phyloP scores from a whole-genome alignment of 2,113 vertebrate species.

The Cranoglanis bouderius region DNA sequence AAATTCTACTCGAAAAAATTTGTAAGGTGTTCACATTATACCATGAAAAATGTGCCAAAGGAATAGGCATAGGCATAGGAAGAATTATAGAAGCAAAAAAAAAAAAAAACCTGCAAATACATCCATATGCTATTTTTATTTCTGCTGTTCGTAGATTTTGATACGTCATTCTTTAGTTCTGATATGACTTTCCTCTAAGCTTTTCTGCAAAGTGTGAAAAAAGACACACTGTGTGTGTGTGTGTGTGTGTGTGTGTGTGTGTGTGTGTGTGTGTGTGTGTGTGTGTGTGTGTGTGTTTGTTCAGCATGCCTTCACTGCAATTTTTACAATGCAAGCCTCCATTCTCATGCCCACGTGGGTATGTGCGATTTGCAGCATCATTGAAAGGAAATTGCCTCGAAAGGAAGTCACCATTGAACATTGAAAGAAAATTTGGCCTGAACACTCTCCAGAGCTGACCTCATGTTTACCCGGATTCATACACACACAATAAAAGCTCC shows the following conservation, averaged over 20 bases:
- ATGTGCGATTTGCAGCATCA: constrained; percentile 5
- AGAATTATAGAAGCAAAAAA: neutral
- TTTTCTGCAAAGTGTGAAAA: constrained; percentile 8
- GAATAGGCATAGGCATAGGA: neutral
- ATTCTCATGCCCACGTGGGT: constrained; percentile 21
- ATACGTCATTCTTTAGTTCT: constrained; percentile 26
- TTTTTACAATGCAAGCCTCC: constrained; percentile 6
- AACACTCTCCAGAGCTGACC: constrained; percentile 36
- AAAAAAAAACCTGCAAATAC: too few relatives aligned
- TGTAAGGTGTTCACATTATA: neutral
- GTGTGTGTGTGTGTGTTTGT: neutral
- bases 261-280: neutral
- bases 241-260: neutral
- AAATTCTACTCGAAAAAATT: neutral
- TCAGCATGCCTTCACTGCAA: constrained; percentile 7
- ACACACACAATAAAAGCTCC: constrained; percentile 23
- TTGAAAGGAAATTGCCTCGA: constrained; percentile 27
- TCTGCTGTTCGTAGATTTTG: neutral
- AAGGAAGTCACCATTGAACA: constrained; percentile 59
- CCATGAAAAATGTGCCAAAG: neutral
- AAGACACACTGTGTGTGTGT: neutral
- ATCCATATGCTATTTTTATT: neutral
- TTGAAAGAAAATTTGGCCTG: constrained; percentile 57
- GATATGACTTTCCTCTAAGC: constrained; percentile 11
- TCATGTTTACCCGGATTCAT: constrained; percentile 40